phyloP scores from a whole-genome alignment of 2,888 invertebrate species.

The Seladonia tumulorum region DNA sequence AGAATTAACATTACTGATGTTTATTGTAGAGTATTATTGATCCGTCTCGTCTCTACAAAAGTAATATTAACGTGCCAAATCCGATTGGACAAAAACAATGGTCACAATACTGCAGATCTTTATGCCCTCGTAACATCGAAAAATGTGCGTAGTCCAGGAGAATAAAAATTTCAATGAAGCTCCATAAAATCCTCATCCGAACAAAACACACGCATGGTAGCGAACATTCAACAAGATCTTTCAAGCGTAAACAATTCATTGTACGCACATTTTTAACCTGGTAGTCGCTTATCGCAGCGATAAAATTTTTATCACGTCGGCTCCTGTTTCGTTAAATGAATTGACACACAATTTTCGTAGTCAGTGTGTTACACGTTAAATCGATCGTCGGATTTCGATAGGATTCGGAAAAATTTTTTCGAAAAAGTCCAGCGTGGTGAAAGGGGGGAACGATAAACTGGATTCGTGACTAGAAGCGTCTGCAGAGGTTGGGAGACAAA shows the following conservation, averaged over 20 bases:
- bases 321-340: too few relatives aligned
- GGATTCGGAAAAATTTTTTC: neutral
- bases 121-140: neutral
- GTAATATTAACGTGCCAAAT: neutral
- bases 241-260: neutral
- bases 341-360: neutral
- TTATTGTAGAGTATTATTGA: too few relatives aligned
- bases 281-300: too few relatives aligned
- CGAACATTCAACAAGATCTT: neutral
- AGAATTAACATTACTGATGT: neutral
- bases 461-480: neutral
- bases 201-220: neutral
- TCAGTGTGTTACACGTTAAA: neutral
- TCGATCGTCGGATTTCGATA: neutral
- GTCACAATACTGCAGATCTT: neutral
- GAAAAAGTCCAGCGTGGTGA: neutral
- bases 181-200: neutral
- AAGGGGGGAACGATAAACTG: neutral
- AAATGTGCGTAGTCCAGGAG: neutral
- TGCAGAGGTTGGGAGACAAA: neutral
- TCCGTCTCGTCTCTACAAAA: neutral
- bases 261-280: neutral
- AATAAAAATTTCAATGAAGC: neutral
- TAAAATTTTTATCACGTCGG: too few relatives aligned
- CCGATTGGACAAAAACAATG: neutral